These are phyloP conservation scores for Lepidochitona cinerea DNA, from an alignment of 2,888 invertebrate species.

Conservation along the genomic window DNA sequence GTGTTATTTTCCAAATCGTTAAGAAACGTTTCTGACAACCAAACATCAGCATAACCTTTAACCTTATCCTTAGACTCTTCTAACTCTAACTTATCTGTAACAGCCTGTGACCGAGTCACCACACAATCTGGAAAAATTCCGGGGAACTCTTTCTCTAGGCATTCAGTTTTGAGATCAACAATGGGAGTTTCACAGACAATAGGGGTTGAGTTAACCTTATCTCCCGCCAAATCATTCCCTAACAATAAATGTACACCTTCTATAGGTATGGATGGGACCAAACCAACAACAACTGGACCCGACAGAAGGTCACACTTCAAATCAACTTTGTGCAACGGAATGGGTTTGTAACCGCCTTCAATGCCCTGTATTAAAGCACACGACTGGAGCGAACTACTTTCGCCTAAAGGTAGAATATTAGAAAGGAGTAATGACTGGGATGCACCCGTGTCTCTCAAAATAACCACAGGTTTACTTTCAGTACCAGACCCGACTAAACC, in stretches of 20 bases:
- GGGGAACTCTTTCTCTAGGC: neutral
- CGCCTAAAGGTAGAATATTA: no score
- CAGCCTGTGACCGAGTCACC: neutral
- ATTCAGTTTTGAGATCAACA: neutral
- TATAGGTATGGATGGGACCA: neutral
- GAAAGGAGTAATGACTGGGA: no score
- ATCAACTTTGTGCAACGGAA: neutral
- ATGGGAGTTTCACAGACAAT: neutral
- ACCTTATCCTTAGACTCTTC: no score
- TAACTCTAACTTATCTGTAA: no score
- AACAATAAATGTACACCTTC: neutral
- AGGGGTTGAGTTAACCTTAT: neutral
- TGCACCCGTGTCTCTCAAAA: no score
- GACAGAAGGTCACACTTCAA: neutral
- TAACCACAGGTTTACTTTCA: no score
- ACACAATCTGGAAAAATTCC: constrained; percentile 2
- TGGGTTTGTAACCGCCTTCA: neutral
- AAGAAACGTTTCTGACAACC: neutral
- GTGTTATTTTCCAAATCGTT: neutral
- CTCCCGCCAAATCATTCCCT: constrained; percentile 8
- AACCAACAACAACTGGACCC: neutral
- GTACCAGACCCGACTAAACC: no score
- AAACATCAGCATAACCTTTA: no score
- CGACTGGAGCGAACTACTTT: no score
- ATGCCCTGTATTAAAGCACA: constrained; percentile 1